Evolutionary conservation across 2,888 invertebrate genomes (phyloP), one percentile per base, ranked within the genome.

Genomic region (Myopa testacea): DNA sequence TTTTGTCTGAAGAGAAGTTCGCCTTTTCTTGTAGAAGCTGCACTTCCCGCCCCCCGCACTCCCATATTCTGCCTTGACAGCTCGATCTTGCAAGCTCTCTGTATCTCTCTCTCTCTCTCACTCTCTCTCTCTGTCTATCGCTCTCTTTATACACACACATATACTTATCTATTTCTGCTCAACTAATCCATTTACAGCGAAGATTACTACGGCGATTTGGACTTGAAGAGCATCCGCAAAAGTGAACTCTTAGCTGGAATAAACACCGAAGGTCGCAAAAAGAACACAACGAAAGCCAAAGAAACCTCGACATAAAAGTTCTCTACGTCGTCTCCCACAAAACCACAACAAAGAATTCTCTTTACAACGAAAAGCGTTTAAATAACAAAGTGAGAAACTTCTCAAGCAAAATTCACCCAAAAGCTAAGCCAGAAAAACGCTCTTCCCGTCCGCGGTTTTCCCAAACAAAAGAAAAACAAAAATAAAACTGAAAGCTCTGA

Each of bases 181-280:
- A 69, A n/a, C 70, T 55, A 52, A 26, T 70, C n/a, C 70, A 52
- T 40, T 92, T 93, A 92, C 95, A 96, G 97, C 92, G 96, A 97
- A 93, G 96, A 97, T 94, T 97, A 97, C 93, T 97, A 97, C 89
- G 97, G 97, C 84, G 96, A 96, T 91, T 91, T 96, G 93, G 97
- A 97, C 91, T 92, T 97, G 92, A 97, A 97, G 94, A 93, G 94
- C 91, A 95, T 96, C 93, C 94, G 96, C 91, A 97, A 97, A 93
- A 95, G 95, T 91, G 96, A 97, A 91, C 93, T 96, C 85, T 93
- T 95, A 88, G 93, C 95, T 86, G 96, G 96, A 85, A 92, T 95
- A 86, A 86, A 88, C 84, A 84, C 83, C 83, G 87, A 86, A 85
- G 86, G 85, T 85, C 87, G 87, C 85, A 86, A 78, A 81, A 86